A percentile compares a stretch with the other conserved stretches of the same genome.
phyloP scores from a whole-genome alignment of 2,113 vertebrate species.

The Aix galericulata region DNA sequence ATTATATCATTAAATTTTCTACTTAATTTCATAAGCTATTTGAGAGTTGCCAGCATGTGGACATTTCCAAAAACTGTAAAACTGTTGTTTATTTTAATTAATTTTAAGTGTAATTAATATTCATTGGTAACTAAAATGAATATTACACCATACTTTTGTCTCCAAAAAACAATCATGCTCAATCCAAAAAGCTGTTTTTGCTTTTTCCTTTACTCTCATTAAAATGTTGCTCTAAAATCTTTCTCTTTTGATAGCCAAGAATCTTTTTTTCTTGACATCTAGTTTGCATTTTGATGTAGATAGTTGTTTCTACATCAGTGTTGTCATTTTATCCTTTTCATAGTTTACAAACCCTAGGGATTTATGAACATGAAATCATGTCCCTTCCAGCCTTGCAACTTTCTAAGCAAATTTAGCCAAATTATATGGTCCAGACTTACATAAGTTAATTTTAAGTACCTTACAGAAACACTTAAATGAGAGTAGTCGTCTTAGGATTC shows the following conservation, averaged over 20 bases:
- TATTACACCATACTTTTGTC: not conserved
- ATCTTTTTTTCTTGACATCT: not conserved
- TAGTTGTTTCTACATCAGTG: not conserved
- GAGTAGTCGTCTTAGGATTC: not conserved
- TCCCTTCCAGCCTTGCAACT: not conserved
- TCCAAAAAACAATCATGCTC: not conserved
- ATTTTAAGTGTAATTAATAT: not conserved
- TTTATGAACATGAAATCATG: not conserved
- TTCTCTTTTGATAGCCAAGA: not conserved
- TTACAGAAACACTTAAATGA: not conserved
- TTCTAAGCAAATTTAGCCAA: not conserved
- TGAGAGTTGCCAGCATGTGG: not conserved
- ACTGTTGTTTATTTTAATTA: not conserved
- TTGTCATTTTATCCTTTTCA: not conserved
- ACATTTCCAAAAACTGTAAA: not conserved
- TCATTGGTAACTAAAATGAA: not conserved
- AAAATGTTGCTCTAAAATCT: not conserved
- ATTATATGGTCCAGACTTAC: not conserved
- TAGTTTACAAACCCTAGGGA: not conserved
- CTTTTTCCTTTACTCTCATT: not conserved
- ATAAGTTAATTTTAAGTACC: not conserved
- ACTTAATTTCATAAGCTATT: not conserved
- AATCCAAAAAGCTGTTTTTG: not conserved
- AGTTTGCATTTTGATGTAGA: not conserved
- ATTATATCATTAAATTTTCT: not conserved